A percentile compares a stretch with the other conserved stretches of the same genome.
Conservation (phyloP, 2,797 vertebrate genomes). For the Girardinus metallicus region DNA sequence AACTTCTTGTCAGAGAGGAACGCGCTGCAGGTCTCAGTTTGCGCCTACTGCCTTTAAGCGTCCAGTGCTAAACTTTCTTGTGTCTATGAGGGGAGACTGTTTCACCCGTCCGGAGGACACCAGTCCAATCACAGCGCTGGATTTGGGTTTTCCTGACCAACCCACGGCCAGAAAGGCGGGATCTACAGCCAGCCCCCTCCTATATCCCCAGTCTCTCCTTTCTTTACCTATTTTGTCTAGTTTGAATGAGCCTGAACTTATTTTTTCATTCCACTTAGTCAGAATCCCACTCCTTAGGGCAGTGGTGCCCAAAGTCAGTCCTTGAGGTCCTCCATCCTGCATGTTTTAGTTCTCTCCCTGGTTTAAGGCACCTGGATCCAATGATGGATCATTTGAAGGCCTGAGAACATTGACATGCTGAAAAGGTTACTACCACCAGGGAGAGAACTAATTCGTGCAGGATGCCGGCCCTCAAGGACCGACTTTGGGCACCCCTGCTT, state of each 20-base stretch:
- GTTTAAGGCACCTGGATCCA: too few species aligned
- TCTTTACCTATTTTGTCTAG: not conserved
- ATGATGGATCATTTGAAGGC: too few species aligned
- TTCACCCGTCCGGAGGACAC: constrained; percentile 34
- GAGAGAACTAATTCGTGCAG: too few species aligned
- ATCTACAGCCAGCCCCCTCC: constrained; percentile 20
- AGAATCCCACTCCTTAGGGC: not conserved
- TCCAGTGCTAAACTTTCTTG: constrained; percentile 70
- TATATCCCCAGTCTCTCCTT: constrained; percentile 1
- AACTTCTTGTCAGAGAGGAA: constrained; percentile 1
- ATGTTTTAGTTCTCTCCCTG: too few species aligned
- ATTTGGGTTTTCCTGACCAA: constrained; percentile 68
- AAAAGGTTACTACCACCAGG: too few species aligned
- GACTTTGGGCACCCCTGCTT: too few species aligned
- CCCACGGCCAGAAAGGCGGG: constrained; percentile 67
- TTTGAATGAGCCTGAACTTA: not conserved
- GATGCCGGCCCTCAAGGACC: too few species aligned
- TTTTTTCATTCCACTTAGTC: not conserved
- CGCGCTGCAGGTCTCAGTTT: constrained; percentile 25
- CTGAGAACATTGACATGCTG: too few species aligned
- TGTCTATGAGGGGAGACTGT: constrained; percentile 61
- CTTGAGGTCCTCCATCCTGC: too few species aligned
- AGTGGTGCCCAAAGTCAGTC: too few species aligned
- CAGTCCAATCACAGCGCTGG: constrained; percentile 67
- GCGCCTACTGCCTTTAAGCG: constrained; percentile 45